Percentiles rank a stretch among this genome's conserved stretches.
phyloP scores from a whole-genome alignment of 2,113 vertebrate species.

The Gymnarchus niloticus region DNA sequence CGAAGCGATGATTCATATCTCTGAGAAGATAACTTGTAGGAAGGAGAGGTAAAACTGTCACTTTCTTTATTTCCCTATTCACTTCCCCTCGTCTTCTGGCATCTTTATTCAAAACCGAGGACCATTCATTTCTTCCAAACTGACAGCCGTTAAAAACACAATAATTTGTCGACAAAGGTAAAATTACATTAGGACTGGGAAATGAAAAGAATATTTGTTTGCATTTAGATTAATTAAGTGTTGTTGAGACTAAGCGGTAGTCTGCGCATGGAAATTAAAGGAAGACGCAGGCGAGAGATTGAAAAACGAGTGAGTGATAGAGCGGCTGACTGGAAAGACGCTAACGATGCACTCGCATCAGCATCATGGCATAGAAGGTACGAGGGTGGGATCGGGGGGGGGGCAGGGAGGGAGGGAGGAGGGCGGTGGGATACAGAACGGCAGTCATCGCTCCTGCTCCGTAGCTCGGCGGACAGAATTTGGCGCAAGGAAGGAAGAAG shows the following conservation, averaged over 20 bases:
- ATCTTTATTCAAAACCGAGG: not conserved
- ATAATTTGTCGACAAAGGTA: not conserved
- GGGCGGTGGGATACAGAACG: constrained; percentile 23
- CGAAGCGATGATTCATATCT: not conserved
- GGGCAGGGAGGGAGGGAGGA: constrained; percentile 1
- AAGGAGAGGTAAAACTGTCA: not conserved
- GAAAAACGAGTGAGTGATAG: constrained; percentile 26
- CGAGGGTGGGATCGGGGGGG: constrained; percentile 10
- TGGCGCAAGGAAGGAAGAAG: constrained; percentile 2
- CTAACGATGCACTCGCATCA: constrained; percentile 34
- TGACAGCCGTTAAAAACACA: not conserved
- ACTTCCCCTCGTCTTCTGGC: not conserved
- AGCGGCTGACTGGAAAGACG: constrained; percentile 30
- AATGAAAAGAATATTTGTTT: not conserved
- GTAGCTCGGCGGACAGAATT: constrained; percentile 14
- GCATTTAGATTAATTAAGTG: not conserved
- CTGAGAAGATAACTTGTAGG: not conserved
- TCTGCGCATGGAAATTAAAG: not conserved
- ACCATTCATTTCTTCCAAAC: not conserved
- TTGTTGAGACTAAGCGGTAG: not conserved
- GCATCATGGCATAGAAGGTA: constrained; percentile 23
- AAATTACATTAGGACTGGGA: not conserved
- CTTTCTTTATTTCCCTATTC: not conserved
- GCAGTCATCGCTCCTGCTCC: constrained; percentile 7
- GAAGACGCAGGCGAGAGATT: not conserved